Conservation (phyloP, 2,888 invertebrate genomes). For the Marasmarcha lunaedactyla region DNA sequence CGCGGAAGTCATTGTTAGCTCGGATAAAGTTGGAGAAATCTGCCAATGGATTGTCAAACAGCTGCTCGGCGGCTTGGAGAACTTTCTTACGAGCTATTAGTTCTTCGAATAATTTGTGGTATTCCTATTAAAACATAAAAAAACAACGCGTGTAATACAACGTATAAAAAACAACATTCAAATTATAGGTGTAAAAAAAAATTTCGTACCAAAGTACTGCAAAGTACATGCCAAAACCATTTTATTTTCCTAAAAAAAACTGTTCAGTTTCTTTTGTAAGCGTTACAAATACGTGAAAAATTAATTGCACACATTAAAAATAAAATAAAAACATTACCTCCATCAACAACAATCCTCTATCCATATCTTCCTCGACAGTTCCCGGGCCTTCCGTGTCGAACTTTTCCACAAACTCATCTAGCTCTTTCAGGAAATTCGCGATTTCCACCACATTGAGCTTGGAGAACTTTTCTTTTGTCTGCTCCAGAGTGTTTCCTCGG, state of each 20-base stretch:
- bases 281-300: no score
- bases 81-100: conserved; percentile 74
- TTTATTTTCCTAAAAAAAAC: conserved; percentile 6
- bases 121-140: conserved; percentile 71
- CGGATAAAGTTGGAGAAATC: conserved; percentile 83
- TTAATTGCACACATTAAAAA: conserved; percentile 1
- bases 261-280: no score
- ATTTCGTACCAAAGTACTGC: neutral
- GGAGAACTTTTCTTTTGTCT: conserved; percentile 89
- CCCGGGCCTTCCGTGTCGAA: conserved; percentile 85
- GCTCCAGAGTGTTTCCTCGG: conserved; percentile 76
- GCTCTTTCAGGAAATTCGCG: conserved; percentile 71
- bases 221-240: no score
- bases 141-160: neutral
- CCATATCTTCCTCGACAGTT: conserved; percentile 81
- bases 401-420: conserved; percentile 76
- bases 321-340: no score
- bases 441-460: conserved; percentile 84
- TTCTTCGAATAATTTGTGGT: conserved; percentile 72
- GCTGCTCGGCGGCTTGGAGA: conserved; percentile 77
- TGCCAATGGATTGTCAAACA: conserved; percentile 88
- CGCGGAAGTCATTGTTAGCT: conserved; percentile 72
- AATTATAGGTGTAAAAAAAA: neutral
- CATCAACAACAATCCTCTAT: conserved; percentile 77
- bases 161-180: neutral